phyloP scores from a whole-genome alignment of 2,113 vertebrate species.

The Corythaeola cristata region DNA sequence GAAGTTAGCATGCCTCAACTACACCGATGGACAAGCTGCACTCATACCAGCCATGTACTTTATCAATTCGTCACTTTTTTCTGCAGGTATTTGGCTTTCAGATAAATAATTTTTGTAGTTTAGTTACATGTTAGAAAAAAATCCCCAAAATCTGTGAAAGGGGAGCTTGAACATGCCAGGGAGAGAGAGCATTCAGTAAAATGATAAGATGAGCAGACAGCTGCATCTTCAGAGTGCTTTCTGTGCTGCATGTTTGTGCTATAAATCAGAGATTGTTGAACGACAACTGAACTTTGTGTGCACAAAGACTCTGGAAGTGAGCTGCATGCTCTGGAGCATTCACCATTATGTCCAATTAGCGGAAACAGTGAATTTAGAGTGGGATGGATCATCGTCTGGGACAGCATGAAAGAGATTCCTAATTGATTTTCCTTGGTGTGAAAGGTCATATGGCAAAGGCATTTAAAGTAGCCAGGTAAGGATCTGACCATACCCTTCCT shows the following conservation, averaged over 20 bases:
- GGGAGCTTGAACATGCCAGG: not conserved
- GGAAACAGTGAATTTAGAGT: not conserved
- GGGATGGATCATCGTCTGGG: not conserved
- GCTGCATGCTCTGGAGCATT: not conserved
- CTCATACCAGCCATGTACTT: not conserved
- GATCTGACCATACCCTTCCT: not conserved
- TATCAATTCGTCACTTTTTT: not conserved
- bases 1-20: not conserved
- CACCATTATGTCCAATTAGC: not conserved
- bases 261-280: not conserved
- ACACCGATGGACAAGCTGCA: not conserved
- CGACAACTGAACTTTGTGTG: not conserved
- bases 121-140: not conserved
- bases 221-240: not conserved
- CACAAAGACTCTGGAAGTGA: not conserved
- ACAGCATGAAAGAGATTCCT: not conserved
- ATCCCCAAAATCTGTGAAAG: not conserved
- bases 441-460: not conserved
- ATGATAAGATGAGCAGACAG: not conserved
- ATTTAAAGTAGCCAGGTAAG: not conserved
- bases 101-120: not conserved
- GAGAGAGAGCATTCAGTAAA: not conserved
- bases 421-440: not conserved
- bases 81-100: not conserved
- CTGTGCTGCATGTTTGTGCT: not conserved